Percentiles rank a stretch among this genome's conserved stretches.
Conservation (phyloP, 1,140 invertebrate species). For the fruit fly (Drosophila melanogaster) region DNA sequence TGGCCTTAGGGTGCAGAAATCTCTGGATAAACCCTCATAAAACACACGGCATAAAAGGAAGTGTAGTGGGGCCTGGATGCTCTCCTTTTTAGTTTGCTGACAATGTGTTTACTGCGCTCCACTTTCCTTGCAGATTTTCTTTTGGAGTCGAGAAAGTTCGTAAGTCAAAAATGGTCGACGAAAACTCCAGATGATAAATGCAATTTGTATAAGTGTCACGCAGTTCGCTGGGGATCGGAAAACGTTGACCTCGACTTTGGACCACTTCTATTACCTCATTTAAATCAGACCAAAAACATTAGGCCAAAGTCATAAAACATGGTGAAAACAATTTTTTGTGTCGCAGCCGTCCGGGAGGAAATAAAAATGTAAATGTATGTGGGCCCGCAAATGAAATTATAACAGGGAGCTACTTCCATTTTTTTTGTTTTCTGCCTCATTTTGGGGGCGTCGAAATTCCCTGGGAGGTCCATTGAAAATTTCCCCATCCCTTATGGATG, state of each 20-base stretch:
- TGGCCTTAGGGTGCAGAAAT: constrained; percentile 21
- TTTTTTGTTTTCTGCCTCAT: not conserved
- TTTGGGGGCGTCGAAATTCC: constrained; percentile 1
- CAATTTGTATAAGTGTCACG: constrained; percentile 70
- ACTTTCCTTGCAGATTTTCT: constrained; percentile 3
- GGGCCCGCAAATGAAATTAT: constrained; percentile 74
- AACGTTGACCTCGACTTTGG: constrained; percentile 37
- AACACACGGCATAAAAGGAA: constrained; percentile 50
- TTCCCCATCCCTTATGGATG: not conserved
- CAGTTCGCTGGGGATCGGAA: constrained; percentile 6
- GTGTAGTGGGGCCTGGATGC: not conserved
- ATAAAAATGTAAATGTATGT: constrained; percentile 80
- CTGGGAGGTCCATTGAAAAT: constrained; percentile 25
- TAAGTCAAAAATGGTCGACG: not conserved
- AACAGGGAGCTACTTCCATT: constrained; percentile 18
- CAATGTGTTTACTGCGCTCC: constrained; percentile 15
- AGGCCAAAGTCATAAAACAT: constrained; percentile 57
- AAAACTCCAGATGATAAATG: constrained; percentile 40
- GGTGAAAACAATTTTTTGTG: constrained; percentile 28
- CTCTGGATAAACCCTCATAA: constrained; percentile 65
- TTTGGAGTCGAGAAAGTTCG: constrained; percentile 16
- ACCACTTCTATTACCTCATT: constrained; percentile 22
- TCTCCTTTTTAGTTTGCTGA: constrained; percentile 22
- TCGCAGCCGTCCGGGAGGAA: constrained; percentile 62
- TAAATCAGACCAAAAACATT: constrained; percentile 55